Evolutionary conservation across 1,140 invertebrate genomes (phyloP), one percentile per base, ranked within the genome.

Genomic region (Heliothis subflexa): DNA sequence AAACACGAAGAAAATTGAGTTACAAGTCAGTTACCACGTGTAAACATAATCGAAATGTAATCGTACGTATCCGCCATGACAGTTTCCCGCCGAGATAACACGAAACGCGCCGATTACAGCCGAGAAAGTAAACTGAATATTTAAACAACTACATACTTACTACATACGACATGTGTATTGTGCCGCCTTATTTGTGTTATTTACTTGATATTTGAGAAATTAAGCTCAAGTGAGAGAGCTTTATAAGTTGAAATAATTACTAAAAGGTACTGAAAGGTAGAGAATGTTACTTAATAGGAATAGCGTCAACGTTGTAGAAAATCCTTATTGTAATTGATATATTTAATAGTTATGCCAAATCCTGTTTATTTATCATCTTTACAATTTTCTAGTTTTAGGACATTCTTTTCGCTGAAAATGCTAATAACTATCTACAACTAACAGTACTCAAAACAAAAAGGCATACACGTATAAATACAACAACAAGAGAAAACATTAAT

Each of bases 121-220:
- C n/a, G 47, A 64, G 13, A 74, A 16, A 75, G 55, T 76, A 79
- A 72, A 81, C 77, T 47, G 73, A 82, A 82, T 77, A 79, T 79
- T 73, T 64, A 79, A 77, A 59, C 12, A 59, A 59, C 57, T 14
- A 61, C 33, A 7, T 40, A 40, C 33, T 9, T 40, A 40, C 70
- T 78, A 25, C 21, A 25, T 75, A 71, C 62, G 28, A 13, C 57
- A 50, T 40, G 45, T 25, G 21, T 25, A 25, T 66, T 74, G 54
- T 49, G 13, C 52, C 54, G n/a, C 9, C 33, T 57, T 21, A 47
- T 9, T 66, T 49, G 52, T 70, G 13, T 70, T 70, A 52, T 50
- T 70, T 21, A 7, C 9, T 25, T 68, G 13, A n/a, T 14, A 52
- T 14, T 40, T 33, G 33, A 4, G 1, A 4, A 33, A 1, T 7